phyloP scores from a whole-genome alignment of 2,888 invertebrate species.

The Tribolium freemani region DNA sequence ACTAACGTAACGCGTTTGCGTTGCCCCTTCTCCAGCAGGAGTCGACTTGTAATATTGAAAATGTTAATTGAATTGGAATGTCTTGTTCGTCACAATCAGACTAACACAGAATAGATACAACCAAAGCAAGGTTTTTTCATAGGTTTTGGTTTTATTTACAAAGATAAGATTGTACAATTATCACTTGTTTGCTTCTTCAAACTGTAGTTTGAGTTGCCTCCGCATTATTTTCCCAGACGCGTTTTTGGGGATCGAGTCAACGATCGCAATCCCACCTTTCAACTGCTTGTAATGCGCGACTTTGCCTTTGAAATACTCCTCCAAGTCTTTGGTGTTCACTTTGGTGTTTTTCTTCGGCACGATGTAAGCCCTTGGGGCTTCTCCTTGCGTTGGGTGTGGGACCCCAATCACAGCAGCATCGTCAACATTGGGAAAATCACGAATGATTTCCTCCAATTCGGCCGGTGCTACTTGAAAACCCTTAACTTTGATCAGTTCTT shows the following conservation, averaged over 20 bases:
- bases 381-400: constrained; percentile 77
- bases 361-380: constrained; percentile 83
- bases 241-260: constrained; percentile 73
- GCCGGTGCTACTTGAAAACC: constrained; percentile 87
- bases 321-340: constrained; percentile 72
- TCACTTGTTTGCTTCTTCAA: not conserved
- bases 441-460: constrained; percentile 83
- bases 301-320: constrained; percentile 75
- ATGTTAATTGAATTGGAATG: not conserved
- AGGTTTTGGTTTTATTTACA: not conserved
- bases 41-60: not conserved
- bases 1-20: not conserved
- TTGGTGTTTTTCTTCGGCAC: constrained; percentile 69
- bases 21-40: not conserved
- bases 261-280: constrained; percentile 70
- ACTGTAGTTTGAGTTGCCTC: constrained; percentile 6
- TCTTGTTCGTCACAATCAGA: no score
- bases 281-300: constrained; percentile 85
- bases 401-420: constrained; percentile 90
- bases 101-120: no score
- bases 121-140: no score
- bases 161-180: not conserved
- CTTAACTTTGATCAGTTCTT: constrained; percentile 86
- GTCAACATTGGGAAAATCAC: constrained; percentile 79
- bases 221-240: constrained; percentile 73